Percentiles rank a stretch among this genome's conserved stretches.
These are phyloP conservation scores for Orius laevigatus DNA, from an alignment of 1,140 invertebrate genomes.

Conservation along the genomic window DNA sequence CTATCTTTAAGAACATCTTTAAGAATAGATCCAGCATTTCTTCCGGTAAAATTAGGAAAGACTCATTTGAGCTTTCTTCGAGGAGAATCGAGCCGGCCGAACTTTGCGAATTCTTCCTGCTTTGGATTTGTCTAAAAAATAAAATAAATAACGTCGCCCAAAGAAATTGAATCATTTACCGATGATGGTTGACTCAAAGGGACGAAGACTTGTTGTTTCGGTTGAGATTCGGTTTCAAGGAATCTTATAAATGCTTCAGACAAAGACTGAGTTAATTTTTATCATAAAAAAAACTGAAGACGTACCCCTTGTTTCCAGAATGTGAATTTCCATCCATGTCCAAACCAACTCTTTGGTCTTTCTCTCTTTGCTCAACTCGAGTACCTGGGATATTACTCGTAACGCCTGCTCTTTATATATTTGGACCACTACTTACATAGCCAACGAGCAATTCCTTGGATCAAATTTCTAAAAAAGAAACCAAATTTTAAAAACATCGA, in stretches of 20 bases:
- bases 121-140: not conserved
- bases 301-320: constrained; percentile 8
- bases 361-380: constrained; percentile 72
- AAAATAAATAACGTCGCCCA: not conserved
- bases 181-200: constrained; percentile 24
- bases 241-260: constrained; percentile 82
- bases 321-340: constrained; percentile 12
- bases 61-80: not conserved
- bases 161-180: not conserved
- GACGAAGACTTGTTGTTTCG: constrained; percentile 40
- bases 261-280: constrained; percentile 35
- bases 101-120: constrained; percentile 4
- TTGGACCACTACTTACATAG: constrained; percentile 44
- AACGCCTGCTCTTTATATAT: constrained; percentile 52
- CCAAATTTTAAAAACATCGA: too few relatives aligned
- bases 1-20: constrained; percentile 14
- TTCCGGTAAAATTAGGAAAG: constrained; percentile 5
- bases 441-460: constrained; percentile 80
- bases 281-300: not conserved
- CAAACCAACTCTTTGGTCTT: constrained; percentile 49
- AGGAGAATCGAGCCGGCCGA: constrained; percentile 1
- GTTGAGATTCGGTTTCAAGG: constrained; percentile 68
- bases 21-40: constrained; percentile 12
- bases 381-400: constrained; percentile 64
- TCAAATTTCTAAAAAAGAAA: constrained; percentile 40